Conservation (phyloP, 1,140 invertebrate species). For the Zophobas atratus region DNA sequence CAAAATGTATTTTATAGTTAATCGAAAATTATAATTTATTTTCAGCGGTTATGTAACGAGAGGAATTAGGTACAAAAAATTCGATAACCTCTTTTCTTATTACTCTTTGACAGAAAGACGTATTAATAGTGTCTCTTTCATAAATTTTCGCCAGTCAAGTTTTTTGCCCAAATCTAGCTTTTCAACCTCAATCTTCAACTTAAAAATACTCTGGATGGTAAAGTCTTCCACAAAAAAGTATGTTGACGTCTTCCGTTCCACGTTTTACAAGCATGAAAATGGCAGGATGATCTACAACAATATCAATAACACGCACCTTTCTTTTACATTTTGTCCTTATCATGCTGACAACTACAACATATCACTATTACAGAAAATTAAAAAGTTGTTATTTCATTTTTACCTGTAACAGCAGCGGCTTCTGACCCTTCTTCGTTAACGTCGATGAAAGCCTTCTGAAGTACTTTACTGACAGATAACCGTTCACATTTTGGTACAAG, state of each 20-base stretch:
- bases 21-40: no score
- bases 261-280: not conserved
- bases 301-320: not conserved
- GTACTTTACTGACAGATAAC: conserved; percentile 73
- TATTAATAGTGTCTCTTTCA: no score
- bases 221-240: not conserved
- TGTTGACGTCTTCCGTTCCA: not conserved
- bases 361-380: no score
- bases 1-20: no score
- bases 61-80: no score
- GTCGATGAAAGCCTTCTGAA: conserved; percentile 82
- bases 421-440: conserved; percentile 84
- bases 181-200: no score
- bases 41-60: no score
- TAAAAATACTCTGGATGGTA: not conserved
- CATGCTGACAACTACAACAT: not conserved
- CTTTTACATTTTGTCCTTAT: not conserved
- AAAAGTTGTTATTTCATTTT: no score
- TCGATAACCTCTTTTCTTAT: no score
- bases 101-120: no score
- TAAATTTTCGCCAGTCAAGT: no score
- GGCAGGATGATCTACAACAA: conserved; percentile 3
- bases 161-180: no score
- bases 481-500: conserved; percentile 55
- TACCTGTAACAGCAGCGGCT: conserved; percentile 79